Percentiles rank a stretch among this genome's conserved stretches.
Conservation (phyloP, 2,888 invertebrate genomes). For the Dendrolimus houi region DNA sequence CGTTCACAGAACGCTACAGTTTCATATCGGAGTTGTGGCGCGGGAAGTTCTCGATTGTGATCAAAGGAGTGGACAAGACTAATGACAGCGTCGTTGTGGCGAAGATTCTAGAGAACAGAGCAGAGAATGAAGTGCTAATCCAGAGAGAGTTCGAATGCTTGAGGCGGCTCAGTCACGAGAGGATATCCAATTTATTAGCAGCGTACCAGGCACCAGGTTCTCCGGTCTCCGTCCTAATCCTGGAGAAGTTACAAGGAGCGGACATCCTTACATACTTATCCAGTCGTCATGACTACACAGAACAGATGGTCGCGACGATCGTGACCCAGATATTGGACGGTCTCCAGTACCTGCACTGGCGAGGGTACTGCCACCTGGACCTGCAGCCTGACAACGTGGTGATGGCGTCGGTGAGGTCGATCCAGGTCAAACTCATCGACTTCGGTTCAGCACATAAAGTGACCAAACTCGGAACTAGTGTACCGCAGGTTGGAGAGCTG, state of each 20-base stretch:
- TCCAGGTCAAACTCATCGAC: conserved; percentile 94
- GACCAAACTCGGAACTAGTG: conserved; percentile 84
- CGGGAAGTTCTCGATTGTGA: conserved; percentile 91
- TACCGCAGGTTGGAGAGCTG: conserved; percentile 82
- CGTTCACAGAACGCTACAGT: conserved; percentile 85
- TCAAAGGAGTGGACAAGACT: conserved; percentile 84
- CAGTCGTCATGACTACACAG: conserved; percentile 92
- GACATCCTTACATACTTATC: conserved; percentile 93
- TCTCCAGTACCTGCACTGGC: conserved; percentile 96
- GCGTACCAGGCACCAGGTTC: conserved; percentile 83
- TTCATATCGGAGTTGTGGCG: conserved; percentile 91
- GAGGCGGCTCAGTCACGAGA: conserved; percentile 89
- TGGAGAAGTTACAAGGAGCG: conserved; percentile 93
- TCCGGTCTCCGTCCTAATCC: conserved; percentile 81
- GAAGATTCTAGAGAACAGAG: conserved; percentile 85
- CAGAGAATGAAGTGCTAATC: conserved; percentile 80
- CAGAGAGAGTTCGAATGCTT: conserved; percentile 90
- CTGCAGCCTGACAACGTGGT: conserved; percentile 97
- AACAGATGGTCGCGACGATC: conserved; percentile 92
- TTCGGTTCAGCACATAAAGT: conserved; percentile 92
- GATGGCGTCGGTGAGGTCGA: conserved; percentile 89
- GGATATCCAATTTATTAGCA: conserved; percentile 85
- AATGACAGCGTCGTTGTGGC: conserved; percentile 87
- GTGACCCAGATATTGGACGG: conserved; percentile 92
- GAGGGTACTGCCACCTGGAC: conserved; percentile 91